Evolutionary conservation across 2,113 vertebrate genomes (phyloP).

Genomic region (Pelobates fuscus): DNA sequence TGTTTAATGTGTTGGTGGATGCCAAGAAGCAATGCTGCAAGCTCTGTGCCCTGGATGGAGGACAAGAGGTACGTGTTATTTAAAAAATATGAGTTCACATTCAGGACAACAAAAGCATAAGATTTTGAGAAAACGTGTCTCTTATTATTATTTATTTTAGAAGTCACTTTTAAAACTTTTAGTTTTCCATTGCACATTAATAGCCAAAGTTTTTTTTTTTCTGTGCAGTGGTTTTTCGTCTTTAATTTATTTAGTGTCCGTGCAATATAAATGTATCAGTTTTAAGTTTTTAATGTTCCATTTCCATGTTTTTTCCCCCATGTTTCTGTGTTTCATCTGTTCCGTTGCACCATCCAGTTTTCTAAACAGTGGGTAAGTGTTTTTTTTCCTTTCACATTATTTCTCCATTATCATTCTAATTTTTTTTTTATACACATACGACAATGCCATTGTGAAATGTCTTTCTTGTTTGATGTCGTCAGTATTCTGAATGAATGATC

Average conservation of each 20-base stretch:
- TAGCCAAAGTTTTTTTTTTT: no score
- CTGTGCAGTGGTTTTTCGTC: no score
- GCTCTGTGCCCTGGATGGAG: slow-evolving; percentile 87
- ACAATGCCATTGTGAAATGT: no score
- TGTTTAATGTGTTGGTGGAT: slow-evolving; percentile 94
- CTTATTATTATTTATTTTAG: neutral
- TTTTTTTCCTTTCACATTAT: slow-evolving; percentile 25
- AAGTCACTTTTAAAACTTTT: no score
- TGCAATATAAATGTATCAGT: neutral
- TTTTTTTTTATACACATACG: no score
- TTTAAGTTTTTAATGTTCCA: neutral
- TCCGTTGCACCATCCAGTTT: slow-evolving; percentile 75
- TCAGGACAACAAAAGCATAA: neutral
- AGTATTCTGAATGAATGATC: no score
- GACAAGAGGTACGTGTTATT: slow-evolving; percentile 83
- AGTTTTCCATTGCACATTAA: no score
- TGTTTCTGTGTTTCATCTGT: slow-evolving; percentile 64
- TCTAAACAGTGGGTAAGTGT: slow-evolving; percentile 94
- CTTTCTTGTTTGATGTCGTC: no score
- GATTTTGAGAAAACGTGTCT: neutral
- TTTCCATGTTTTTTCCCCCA: slow-evolving; percentile 23
- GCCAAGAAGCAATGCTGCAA: slow-evolving; percentile 91
- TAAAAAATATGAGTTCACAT: neutral
- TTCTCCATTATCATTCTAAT: neutral
- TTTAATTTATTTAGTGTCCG: no score